Base-by-base conservation (phyloP, 2,888 invertebrate species). In the Drosophila melanosoma region DNA sequence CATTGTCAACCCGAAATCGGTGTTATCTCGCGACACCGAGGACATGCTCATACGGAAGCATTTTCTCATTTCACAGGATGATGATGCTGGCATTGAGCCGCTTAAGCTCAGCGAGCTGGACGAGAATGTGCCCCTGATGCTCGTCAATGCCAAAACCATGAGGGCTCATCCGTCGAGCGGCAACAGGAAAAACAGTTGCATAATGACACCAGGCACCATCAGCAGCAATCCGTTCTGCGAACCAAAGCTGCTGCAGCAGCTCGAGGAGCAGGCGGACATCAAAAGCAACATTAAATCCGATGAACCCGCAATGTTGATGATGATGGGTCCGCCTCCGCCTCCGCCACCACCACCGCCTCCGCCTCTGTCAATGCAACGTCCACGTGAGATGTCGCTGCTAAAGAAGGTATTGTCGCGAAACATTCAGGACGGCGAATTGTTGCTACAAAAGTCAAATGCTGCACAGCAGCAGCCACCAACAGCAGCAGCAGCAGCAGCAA, bases 31-130 rank as follows among this genome's bases (percentile, higher is more conserved):
- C 20, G 82, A 79, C 53, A 87, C 73, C 3, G 92, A 92, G 63
- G 90, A 88, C 57, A 89, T 91, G 74, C 82, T 93, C 17, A 85
- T 92, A 17, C 86, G 90, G 12, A 91, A 91, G 68, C 92, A 92
- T 68, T 87, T 92, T 48, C 70, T 87, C 6, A 62, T 87, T 7
- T 80, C 84, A 1, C 81, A 84, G 66, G 87, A 88, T 53, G 87
- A 85, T 11, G 69, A 91, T 62, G 65, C 74, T 0, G 74, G 68
- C 23, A 51, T 68, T 15, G 82, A 87, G 61, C 84, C 84, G 29
- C 71, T 83, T 12, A 86, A 86, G 49, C 73, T 84, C 0, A 84
- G 84, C 52, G 87, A 87, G 0, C 53, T 84, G n/a, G 84, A 84
- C 23, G 75, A 79, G 49, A 81, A 59, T 59, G 77, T 84, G 11